Evolutionary conservation across 1,140 invertebrate genomes (phyloP), one percentile per base, ranked within the genome.

Genomic region (Scaptomyza montana): DNA sequence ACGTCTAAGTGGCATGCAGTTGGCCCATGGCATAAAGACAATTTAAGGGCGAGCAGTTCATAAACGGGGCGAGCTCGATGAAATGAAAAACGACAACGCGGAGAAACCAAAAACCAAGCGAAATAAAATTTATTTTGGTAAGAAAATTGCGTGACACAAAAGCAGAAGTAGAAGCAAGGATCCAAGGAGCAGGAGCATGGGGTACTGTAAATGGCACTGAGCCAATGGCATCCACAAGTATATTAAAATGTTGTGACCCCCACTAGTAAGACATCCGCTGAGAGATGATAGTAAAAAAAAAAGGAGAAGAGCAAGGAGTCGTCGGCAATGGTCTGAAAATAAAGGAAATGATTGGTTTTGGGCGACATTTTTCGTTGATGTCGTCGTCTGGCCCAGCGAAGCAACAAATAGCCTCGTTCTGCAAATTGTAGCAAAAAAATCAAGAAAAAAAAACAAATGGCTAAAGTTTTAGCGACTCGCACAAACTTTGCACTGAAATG

Each of bases 111-210:
- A 75, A 63, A 36, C 36, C 55, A 30, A 77, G 70, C 70, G 64
- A 80, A 75, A 80, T 78, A 78, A 80, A 80, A 74, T 80, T 80
- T 82, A 84, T 89, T 80, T 89, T 84, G 69, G 59, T 77, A 84
- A 78, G 51, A 73, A 89, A 89, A 81, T 89, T 84, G 80, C 80
- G 74, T 89, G 77, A 78, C 73, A 80, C 51, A n/a, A 57, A 39
- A 49, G 7, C 33, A 36, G 33, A 1, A 36, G 33, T 1, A 16
- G 16, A 16, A 16, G 16, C 16, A 16, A 16, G 16, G 16, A 16
- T 16, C 16, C 33, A 9, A 30, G 7, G 30, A 6, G 21, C 21
- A 30, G 8, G 33, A 36, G 30, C 36, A 62, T 9, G 41, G 28
- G 33, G 6, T 53, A 12, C 49, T 45, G 59, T 56, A 68, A 68